phyloP scores from a whole-genome alignment of 2,113 vertebrate genomes.

The Mormyrus lacerda region DNA sequence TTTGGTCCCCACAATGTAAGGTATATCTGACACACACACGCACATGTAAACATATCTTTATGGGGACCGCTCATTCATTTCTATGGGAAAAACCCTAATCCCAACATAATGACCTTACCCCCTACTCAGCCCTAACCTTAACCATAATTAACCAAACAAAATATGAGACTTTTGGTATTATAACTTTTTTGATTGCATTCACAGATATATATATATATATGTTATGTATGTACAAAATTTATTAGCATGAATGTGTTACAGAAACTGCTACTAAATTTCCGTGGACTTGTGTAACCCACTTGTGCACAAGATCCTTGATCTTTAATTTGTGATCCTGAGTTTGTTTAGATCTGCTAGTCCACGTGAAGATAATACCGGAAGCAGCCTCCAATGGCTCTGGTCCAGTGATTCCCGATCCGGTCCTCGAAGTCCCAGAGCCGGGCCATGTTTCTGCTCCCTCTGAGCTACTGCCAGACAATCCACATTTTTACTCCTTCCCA shows the following conservation, averaged over 20 bases:
- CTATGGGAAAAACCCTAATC: no score
- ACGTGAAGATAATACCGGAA: neutral
- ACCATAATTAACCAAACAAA: no score
- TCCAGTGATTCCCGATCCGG: neutral
- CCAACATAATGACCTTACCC: no score
- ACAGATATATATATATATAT: no score
- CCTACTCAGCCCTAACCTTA: no score
- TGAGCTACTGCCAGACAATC: neutral
- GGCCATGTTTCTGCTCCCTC: neutral
- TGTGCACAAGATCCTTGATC: neutral
- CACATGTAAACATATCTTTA: no score
- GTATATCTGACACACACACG: no score
- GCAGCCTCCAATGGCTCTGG: neutral
- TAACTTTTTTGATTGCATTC: no score
- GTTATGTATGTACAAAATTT: neutral
- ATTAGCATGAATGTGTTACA: neutral
- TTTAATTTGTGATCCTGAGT: neutral
- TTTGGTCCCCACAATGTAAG: no score
- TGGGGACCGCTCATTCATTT: no score
- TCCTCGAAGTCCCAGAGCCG: neutral
- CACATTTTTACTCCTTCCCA: neutral
- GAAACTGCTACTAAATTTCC: neutral
- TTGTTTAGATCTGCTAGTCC: neutral
- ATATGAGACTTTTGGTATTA: no score
- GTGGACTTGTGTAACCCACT: neutral